Conservation (phyloP, 2,113 vertebrate species). For the Malaclemys terrapin region DNA sequence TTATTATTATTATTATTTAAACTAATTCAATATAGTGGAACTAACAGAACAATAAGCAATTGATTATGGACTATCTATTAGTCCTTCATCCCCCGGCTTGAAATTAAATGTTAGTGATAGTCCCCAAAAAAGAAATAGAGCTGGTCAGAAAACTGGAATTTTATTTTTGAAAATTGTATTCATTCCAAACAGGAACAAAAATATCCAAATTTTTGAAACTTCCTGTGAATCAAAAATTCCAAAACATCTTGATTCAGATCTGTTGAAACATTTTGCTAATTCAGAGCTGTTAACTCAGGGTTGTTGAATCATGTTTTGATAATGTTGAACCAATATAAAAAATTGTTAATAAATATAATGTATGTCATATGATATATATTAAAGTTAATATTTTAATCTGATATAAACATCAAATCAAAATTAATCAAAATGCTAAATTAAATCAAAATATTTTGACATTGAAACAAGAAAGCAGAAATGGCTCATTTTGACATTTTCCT, state of each 20-base stretch:
- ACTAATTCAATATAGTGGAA: neutral
- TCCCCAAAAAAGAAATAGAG: slow-evolving; percentile 4
- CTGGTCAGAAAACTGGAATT: neutral
- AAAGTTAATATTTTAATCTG: neutral
- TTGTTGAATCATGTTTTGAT: neutral
- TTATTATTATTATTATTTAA: neutral
- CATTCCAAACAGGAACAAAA: neutral
- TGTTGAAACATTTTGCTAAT: neutral
- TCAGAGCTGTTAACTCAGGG: no score
- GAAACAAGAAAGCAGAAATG: neutral
- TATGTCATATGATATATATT: neutral
- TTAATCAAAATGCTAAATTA: slow-evolving; percentile 13
- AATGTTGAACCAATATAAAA: neutral
- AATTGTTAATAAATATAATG: neutral
- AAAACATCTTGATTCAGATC: neutral
- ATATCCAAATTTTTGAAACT: neutral
- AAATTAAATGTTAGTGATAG: neutral
- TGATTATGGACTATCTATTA: slow-evolving; percentile 8
- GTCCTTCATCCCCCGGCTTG: neutral
- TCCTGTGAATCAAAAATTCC: neutral
- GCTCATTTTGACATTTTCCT: neutral
- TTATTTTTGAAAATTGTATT: neutral
- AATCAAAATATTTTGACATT: neutral
- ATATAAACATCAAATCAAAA: neutral
- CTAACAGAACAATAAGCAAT: neutral